phyloP scores from a whole-genome alignment of 2,888 invertebrate species.

The Drosophila pseudotakahashii region DNA sequence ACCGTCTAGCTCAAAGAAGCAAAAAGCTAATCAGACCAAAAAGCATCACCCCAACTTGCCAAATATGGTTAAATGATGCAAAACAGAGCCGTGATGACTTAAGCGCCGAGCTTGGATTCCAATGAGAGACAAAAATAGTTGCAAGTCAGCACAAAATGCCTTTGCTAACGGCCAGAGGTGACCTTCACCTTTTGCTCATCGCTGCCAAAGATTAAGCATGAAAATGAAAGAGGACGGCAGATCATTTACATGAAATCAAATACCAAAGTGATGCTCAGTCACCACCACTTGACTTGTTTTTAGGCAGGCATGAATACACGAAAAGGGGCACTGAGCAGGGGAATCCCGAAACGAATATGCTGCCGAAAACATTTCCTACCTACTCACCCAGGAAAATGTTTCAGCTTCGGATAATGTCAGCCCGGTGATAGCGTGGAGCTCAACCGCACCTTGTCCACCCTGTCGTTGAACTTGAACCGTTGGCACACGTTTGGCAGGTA shows the following conservation, averaged over 20 bases:
- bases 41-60: constrained; percentile 24
- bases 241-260: constrained; percentile 53
- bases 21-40: constrained; percentile 29
- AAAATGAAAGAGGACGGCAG: constrained; percentile 37
- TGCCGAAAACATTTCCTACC: background rate
- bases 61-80: constrained; percentile 21
- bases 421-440: constrained; percentile 2
- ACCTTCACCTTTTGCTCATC: constrained; percentile 58
- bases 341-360: constrained; percentile 6
- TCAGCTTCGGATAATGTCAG: constrained; percentile 20
- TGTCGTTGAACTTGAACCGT: constrained; percentile 67
- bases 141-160: constrained; percentile 26
- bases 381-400: constrained; percentile 5
- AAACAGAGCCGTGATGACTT: constrained; percentile 22
- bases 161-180: constrained; percentile 29
- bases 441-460: constrained; percentile 25
- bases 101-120: constrained; percentile 16
- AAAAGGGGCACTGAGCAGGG: background rate
- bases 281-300: constrained; percentile 11
- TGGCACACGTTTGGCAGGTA: constrained; percentile 30
- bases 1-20: constrained; percentile 2
- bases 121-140: constrained; percentile 3
- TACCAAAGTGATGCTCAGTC: constrained; percentile 13
- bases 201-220: constrained; percentile 18
- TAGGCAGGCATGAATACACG: background rate